Percentiles rank a stretch among this genome's conserved stretches.
phyloP scores from a whole-genome alignment of 1,140 invertebrate genomes.

The Trissolcus basalis region DNA sequence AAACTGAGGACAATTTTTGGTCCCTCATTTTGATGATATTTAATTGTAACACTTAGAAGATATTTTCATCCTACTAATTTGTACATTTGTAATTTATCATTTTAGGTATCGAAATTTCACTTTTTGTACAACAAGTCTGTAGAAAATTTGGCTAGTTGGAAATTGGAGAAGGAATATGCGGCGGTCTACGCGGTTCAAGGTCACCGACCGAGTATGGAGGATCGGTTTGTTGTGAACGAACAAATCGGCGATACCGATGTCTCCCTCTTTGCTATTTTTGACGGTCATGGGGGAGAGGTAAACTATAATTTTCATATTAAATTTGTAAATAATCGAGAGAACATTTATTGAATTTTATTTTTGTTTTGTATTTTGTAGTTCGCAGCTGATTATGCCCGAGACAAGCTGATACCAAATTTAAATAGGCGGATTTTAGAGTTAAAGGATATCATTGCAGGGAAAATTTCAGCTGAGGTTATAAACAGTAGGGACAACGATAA shows the following conservation, averaged over 20 bases:
- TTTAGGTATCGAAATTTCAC: constrained; percentile 70
- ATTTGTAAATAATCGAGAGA: background rate
- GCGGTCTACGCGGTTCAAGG: constrained; percentile 94
- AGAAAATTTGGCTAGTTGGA: constrained; percentile 84
- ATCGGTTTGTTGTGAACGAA: constrained; percentile 83
- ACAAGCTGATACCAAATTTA: constrained; percentile 86
- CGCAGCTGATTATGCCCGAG: constrained; percentile 92
- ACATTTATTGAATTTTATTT: constrained; percentile 5
- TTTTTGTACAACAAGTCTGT: constrained; percentile 69
- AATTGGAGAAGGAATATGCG: constrained; percentile 83
- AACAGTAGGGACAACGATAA: constrained; percentile 68
- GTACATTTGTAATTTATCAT: background rate
- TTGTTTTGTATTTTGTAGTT: constrained; percentile 79
- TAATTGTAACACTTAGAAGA: too few species aligned
- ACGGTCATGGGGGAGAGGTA: constrained; percentile 95
- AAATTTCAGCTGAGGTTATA: constrained; percentile 67
- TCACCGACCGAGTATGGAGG: constrained; percentile 92
- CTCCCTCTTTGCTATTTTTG: constrained; percentile 93
- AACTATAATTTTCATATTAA: background rate
- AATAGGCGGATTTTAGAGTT: constrained; percentile 84
- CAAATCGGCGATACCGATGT: constrained; percentile 78
- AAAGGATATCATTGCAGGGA: constrained; percentile 81
- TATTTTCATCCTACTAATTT: too few species aligned
- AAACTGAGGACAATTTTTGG: too few species aligned
- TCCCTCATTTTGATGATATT: too few species aligned